A percentile compares a stretch with the other conserved stretches of the same genome.
Evolutionary conservation across 1,140 invertebrate species (phyloP).

Genomic region (Hyposmocoma kahamanoa): DNA sequence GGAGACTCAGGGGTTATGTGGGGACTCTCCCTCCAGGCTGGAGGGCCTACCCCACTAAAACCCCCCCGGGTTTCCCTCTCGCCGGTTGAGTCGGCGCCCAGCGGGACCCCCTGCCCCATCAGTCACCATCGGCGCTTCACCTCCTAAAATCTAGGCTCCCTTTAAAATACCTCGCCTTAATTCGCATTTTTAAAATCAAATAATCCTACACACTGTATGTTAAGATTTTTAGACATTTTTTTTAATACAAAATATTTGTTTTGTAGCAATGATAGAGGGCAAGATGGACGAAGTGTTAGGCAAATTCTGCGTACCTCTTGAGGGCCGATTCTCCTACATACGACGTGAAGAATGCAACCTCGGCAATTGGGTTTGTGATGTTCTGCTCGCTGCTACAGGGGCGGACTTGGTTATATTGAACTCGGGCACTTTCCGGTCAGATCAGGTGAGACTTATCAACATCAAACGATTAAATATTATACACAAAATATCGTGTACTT

Average conservation of each 20-base stretch:
- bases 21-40: too few species aligned
- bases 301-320: conserved; percentile 85
- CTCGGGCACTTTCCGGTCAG: conserved; percentile 70
- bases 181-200: too few species aligned
- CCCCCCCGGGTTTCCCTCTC: too few species aligned
- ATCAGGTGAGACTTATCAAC: not conserved
- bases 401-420: conserved; percentile 90
- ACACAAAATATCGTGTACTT: not conserved
- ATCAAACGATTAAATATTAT: too few species aligned
- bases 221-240: conserved; percentile 1
- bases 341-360: conserved; percentile 90
- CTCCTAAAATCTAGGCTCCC: too few species aligned
- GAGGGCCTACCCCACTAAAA: too few species aligned
- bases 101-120: too few species aligned
- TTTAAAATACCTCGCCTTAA: too few species aligned
- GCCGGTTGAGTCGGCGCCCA: too few species aligned
- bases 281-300: conserved; percentile 90
- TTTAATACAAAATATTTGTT: conserved; percentile 9
- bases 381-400: conserved; percentile 87
- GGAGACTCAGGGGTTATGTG: too few species aligned
- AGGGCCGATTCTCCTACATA: conserved; percentile 87
- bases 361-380: conserved; percentile 93
- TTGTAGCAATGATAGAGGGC: conserved; percentile 82
- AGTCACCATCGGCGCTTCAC: too few species aligned
- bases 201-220: too few species aligned